Evolutionary conservation across 2,797 vertebrate species (phyloP).

Genomic region (Gobionotothen gibberifrons): DNA sequence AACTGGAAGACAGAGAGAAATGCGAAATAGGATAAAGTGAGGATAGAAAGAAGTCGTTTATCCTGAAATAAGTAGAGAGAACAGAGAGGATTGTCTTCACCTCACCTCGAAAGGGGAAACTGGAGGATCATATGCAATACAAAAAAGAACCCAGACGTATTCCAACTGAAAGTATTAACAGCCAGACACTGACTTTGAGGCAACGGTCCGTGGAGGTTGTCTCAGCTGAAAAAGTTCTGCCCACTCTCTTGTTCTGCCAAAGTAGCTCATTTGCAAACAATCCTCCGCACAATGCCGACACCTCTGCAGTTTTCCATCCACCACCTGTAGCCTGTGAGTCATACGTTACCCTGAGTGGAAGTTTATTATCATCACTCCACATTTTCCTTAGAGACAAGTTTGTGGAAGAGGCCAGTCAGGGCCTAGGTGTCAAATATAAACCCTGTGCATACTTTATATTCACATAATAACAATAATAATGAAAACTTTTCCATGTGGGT

Average conservation of each 20-base stretch:
- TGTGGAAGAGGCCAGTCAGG: not conserved
- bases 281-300: conserved; percentile 37
- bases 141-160: conserved; percentile 2
- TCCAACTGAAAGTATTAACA: not conserved
- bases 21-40: conserved; percentile 24
- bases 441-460: conserved; percentile 5
- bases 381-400: not conserved
- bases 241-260: conserved; percentile 17
- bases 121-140: not conserved
- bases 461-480: not conserved
- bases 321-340: conserved; percentile 22
- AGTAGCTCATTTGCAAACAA: conserved; percentile 61
- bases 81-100: not conserved
- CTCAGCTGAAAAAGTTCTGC: conserved; percentile 24
- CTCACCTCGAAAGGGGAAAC: not conserved
- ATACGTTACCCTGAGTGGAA: conserved; percentile 9
- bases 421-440: not conserved
- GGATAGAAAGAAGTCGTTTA: not conserved
- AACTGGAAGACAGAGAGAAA: conserved; percentile 27
- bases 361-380: not conserved
- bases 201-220: conserved; percentile 20
- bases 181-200: conserved; percentile 4
- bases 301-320: conserved; percentile 7
- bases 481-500: conserved; percentile 8
- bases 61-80: conserved; percentile 20